Conservation (phyloP, 2,113 vertebrate genomes). For the Sorex fumeus region DNA sequence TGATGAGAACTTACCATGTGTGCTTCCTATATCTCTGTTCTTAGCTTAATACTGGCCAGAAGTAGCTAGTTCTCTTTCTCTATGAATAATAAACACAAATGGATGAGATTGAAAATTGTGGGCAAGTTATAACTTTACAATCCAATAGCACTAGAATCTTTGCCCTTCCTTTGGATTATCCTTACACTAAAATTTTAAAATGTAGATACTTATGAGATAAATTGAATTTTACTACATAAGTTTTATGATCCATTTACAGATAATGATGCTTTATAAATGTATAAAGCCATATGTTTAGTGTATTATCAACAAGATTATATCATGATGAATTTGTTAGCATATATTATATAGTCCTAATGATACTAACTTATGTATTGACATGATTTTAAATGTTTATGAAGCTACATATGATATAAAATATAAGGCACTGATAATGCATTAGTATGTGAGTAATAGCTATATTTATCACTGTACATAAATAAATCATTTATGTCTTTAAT, state of each 20-base stretch:
- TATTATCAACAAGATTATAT: background rate
- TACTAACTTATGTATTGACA: too few species aligned
- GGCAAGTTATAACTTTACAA: background rate
- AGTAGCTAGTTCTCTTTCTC: constrained; percentile 10
- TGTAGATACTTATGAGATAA: background rate
- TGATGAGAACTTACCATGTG: background rate
- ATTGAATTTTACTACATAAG: background rate
- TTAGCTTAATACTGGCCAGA: background rate
- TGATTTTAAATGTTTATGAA: too few species aligned
- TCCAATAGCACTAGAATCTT: background rate
- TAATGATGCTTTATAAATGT: background rate
- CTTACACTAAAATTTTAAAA: background rate
- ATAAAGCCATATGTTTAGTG: background rate
- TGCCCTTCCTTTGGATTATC: background rate
- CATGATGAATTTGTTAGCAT: too few species aligned
- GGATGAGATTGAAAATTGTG: background rate
- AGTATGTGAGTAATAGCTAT: background rate
- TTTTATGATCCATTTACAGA: too few species aligned
- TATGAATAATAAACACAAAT: constrained; percentile 18
- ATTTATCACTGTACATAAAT: background rate
- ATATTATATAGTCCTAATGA: too few species aligned
- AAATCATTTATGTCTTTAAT: background rate
- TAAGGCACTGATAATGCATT: background rate
- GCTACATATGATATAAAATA: too few species aligned
- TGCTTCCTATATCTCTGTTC: background rate